These are phyloP conservation scores for Shargacucullia verbasci DNA, from an alignment of 2,888 invertebrate species.

Conservation along the genomic window DNA sequence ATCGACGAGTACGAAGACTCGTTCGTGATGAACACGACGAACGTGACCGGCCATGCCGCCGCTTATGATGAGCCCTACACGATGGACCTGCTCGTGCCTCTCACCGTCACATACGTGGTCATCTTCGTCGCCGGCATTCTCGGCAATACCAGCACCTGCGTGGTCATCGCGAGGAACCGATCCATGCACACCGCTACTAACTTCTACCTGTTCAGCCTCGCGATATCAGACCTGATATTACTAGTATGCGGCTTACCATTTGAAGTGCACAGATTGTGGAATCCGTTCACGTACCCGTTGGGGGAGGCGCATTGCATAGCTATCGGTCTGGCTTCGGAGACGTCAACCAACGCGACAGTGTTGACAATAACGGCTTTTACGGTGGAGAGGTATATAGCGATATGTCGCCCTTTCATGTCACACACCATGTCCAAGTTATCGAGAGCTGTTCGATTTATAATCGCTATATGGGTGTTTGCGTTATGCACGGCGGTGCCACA, in stretches of 20 bases:
- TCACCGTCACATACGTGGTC: constrained; percentile 91
- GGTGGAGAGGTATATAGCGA: constrained; percentile 96
- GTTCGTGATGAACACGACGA: constrained; percentile 70
- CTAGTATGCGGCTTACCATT: constrained; percentile 94
- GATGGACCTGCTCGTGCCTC: constrained; percentile 90
- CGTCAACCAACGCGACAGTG: constrained; percentile 95
- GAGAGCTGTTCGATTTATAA: constrained; percentile 93
- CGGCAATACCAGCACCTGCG: constrained; percentile 94
- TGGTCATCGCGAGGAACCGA: constrained; percentile 93
- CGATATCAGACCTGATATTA: constrained; percentile 93
- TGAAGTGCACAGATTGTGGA: constrained; percentile 94
- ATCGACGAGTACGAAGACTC: constrained; percentile 71
- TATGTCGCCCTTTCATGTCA: constrained; percentile 95
- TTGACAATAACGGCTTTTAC: constrained; percentile 96
- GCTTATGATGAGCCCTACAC: constrained; percentile 83
- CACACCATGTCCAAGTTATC: constrained; percentile 95
- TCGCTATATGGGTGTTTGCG: constrained; percentile 94
- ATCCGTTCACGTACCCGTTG: constrained; percentile 92
- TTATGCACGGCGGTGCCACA: constrained; percentile 93
- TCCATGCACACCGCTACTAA: constrained; percentile 96
- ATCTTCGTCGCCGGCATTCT: constrained; percentile 93
- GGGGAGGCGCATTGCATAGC: constrained; percentile 94
- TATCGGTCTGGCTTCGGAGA: constrained; percentile 94
- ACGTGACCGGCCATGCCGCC: constrained; percentile 63
- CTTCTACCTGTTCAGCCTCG: constrained; percentile 94